These are phyloP conservation scores for Drosophila fulvimacula DNA, from an alignment of 2,888 invertebrate species.

Conservation along the genomic window DNA sequence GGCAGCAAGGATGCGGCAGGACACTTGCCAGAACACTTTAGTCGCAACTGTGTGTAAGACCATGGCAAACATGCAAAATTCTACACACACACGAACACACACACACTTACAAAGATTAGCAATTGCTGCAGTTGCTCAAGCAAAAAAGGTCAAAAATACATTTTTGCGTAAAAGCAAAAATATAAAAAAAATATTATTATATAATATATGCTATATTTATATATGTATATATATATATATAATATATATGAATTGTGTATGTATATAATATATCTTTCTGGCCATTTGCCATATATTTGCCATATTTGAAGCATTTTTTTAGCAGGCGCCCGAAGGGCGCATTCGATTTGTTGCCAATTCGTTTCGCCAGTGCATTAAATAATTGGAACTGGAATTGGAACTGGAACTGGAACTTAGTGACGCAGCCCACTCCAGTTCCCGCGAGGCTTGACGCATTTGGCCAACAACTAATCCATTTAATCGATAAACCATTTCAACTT, in stretches of 20 bases:
- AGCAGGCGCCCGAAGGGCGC: conserved; percentile 22
- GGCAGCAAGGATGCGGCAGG: conserved; percentile 2
- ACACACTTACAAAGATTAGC: background rate
- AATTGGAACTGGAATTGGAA: conserved; percentile 29
- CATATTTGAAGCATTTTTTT: background rate
- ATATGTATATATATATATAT: conserved; percentile 10
- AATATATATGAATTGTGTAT: conserved; percentile 8
- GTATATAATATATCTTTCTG: conserved; percentile 33
- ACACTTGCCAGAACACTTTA: conserved; percentile 30
- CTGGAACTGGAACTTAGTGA: conserved; percentile 13
- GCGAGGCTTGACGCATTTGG: conserved; percentile 13
- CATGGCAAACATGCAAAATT: conserved; percentile 46
- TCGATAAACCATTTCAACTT: conserved; percentile 38
- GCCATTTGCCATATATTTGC: conserved; percentile 44
- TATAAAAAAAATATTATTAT: background rate
- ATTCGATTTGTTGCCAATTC: conserved; percentile 28
- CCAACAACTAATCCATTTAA: conserved; percentile 26
- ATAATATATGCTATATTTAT: background rate
- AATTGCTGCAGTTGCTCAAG: conserved; percentile 18
- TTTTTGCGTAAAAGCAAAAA: conserved; percentile 16
- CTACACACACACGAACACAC: conserved; percentile 12
- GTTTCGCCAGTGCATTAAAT: conserved; percentile 23
- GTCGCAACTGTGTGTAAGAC: conserved; percentile 37
- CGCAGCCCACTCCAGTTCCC: conserved; percentile 13
- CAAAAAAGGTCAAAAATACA: conserved; percentile 12